Base-by-base conservation (phyloP, 2,113 vertebrate genomes). In the Loxodonta africana region DNA sequence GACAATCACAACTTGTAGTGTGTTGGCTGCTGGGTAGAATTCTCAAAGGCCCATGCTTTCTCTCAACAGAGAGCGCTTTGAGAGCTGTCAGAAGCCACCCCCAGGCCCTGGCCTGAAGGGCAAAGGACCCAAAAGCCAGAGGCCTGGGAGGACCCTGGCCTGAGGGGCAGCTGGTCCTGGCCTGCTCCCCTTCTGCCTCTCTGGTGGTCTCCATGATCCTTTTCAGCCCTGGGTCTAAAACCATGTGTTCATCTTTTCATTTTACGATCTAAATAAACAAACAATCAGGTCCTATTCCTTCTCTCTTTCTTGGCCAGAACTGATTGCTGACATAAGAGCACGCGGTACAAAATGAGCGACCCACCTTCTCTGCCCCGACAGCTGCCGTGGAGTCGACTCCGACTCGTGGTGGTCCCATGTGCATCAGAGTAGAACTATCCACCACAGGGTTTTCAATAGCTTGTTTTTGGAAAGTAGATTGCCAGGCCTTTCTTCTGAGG, bases 1-100 rank as follows among this genome's bases (percentile, higher is more conserved):
- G 87, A 94, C 95, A 92, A 87, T 94, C 69, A 17, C 1, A 3
- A 20, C 44, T 78, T 90, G 94, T 83, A 46, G 51, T 37, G 44
- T 11, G 76, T 20, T 77, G 88, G 97, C 95, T 28, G 21, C 8
- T 0, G 28, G 74, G 93, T 88, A 73, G 48, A 76, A 37, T 46
- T 30, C 74, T 37, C 81, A 26, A 11, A 23, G 74, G 84, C 94
- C 46, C 0, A 1, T 41, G 44, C 74, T 74, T 60, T 78, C 84
- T n/a, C 37, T 10, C 3, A 57, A 95, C 95, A 96, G 90, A 1
- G 21, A 78, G 81, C 3, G 67, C 88, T 90, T 92, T 84, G 25
- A 83, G 77, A n/a, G 25, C 9, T 6, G 28, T 15, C 28, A 1
- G 53, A 15, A 23, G 8, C 28, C 48, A 8, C 33, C 46, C 15